Conservation (phyloP, 2,888 invertebrate genomes). For the Limnephilus rhombicus region DNA sequence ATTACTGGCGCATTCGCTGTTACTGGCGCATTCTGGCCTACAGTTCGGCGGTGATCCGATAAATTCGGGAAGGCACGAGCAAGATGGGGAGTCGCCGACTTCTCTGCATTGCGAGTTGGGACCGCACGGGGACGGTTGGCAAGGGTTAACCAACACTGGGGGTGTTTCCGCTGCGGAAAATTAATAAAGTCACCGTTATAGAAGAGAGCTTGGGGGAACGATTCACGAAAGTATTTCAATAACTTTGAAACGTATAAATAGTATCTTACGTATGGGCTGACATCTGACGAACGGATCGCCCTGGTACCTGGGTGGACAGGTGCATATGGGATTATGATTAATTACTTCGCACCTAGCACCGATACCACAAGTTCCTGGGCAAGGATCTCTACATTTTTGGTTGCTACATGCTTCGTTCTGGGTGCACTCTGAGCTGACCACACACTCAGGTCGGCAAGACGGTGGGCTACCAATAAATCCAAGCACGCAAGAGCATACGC, state of each 20-base stretch:
- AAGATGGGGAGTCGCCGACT: no score
- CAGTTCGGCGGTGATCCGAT: no score
- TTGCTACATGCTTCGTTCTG: conserved; percentile 87
- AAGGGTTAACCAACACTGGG: no score
- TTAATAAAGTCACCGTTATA: no score
- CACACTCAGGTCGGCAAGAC: conserved; percentile 87
- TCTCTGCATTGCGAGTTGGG: no score
- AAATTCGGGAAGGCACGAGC: no score
- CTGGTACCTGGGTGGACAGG: conserved; percentile 81
- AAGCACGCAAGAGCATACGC: conserved; percentile 84
- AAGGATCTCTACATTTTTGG: conserved; percentile 90
- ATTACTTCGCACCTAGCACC: conserved; percentile 82
- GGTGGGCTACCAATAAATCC: conserved; percentile 88
- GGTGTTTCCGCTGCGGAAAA: no score
- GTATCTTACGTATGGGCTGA: conserved; percentile 72
- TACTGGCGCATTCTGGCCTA: no score
- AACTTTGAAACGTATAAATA: neutral
- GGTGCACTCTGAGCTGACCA: conserved; percentile 85
- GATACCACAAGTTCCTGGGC: conserved; percentile 88
- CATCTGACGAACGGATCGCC: conserved; percentile 89
- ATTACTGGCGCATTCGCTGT: no score
- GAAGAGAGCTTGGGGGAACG: no score
- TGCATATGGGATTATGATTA: conserved; percentile 89
- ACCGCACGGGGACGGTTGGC: no score
- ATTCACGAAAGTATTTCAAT: neutral